These are phyloP conservation scores for Calosoma granatense DNA, from an alignment of 1,140 invertebrate genomes.

Conservation along the genomic window DNA sequence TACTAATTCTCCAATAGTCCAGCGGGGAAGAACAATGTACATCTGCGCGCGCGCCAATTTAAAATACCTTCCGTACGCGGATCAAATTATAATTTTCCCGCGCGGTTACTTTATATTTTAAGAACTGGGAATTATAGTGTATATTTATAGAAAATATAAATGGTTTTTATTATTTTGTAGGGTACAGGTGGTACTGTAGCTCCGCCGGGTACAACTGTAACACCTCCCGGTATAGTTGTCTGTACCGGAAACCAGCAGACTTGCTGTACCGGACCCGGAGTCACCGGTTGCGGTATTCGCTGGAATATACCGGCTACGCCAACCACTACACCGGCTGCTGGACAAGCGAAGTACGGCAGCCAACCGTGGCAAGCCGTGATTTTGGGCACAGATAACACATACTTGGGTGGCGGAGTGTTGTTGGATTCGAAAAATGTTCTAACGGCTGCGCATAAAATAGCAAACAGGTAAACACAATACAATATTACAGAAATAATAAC, in stretches of 20 bases:
- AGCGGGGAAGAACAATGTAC: too few relatives aligned
- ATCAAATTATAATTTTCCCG: neutral
- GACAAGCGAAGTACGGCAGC: constrained; percentile 43
- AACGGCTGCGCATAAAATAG: constrained; percentile 58
- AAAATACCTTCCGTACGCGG: constrained; percentile 2
- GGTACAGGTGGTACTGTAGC: neutral
- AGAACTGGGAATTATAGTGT: neutral
- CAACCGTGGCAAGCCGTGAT: constrained; percentile 46
- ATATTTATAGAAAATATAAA: neutral
- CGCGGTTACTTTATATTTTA: neutral
- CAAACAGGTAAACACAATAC: constrained; percentile 20
- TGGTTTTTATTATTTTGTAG: neutral
- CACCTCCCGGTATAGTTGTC: neutral
- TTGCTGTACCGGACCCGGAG: constrained; percentile 33
- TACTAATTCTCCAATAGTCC: too few relatives aligned
- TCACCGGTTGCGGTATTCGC: constrained; percentile 22
- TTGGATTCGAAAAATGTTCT: constrained; percentile 51
- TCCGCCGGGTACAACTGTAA: neutral
- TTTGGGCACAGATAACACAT: constrained; percentile 39
- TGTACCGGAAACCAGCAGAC: constrained; percentile 37
- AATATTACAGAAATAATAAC: too few relatives aligned
- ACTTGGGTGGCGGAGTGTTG: constrained; percentile 56
- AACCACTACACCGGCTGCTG: constrained; percentile 26
- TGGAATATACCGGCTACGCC: constrained; percentile 33
- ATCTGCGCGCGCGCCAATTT: constrained; percentile 1